A percentile compares a stretch with the other conserved stretches of the same genome.
phyloP scores from a whole-genome alignment of 2,888 invertebrate genomes.

The Mesochorus sp. region DNA sequence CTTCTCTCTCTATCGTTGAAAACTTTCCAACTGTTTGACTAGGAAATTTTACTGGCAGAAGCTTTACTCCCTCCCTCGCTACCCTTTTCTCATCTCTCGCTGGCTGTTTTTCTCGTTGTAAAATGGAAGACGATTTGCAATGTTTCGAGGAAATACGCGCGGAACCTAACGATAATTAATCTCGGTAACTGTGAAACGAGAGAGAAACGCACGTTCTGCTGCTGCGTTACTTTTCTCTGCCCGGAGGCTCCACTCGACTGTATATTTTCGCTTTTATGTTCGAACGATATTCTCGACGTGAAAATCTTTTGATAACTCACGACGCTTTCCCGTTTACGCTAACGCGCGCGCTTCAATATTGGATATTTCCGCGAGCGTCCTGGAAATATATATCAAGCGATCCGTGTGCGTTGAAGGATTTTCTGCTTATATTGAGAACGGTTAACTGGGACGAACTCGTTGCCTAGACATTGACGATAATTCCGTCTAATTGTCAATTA shows the following conservation, averaged over 20 bases:
- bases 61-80: too few species aligned
- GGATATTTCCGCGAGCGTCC: neutral
- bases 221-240: neutral
- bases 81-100: too few species aligned
- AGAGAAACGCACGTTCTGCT: too few species aligned
- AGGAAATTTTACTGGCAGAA: slow-evolving; percentile 2
- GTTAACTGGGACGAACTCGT: slow-evolving; percentile 49
- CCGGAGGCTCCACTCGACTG: slow-evolving; percentile 1
- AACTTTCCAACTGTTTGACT: too few species aligned
- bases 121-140: neutral
- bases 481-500: slow-evolving; percentile 41
- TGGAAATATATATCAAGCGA: slow-evolving; percentile 29
- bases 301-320: neutral
- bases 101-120: too few species aligned
- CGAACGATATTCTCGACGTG: slow-evolving; percentile 5
- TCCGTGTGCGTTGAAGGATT: slow-evolving; percentile 27
- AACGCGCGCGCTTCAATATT: neutral
- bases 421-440: too few species aligned
- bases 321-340: slow-evolving; percentile 21
- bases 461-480: slow-evolving; percentile 25
- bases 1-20: too few species aligned
- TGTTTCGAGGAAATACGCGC: slow-evolving; percentile 32
- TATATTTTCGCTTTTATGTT: neutral
- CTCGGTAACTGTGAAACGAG: neutral
- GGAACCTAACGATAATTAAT: slow-evolving; percentile 43